Evolutionary conservation across 2,797 vertebrate species (phyloP).

Genomic region (Alectoris magna): DNA sequence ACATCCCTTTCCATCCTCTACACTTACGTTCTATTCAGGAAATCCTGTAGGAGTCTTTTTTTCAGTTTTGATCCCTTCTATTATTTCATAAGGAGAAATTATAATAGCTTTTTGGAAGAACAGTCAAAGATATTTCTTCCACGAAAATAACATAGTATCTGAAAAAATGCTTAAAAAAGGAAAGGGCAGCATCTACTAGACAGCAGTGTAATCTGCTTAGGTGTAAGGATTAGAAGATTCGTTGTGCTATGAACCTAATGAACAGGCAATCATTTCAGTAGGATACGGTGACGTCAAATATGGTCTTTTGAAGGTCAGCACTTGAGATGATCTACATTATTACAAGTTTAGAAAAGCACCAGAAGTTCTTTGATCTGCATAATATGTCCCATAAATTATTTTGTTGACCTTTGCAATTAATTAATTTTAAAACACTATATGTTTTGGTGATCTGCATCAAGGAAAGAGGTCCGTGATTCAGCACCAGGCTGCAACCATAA

Average conservation of each 20-base stretch:
- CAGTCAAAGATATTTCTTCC: constrained; percentile 48
- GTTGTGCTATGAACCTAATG: constrained; percentile 36
- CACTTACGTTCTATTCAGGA: not conserved
- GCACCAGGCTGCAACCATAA: not conserved
- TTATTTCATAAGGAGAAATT: not conserved
- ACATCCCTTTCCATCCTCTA: not conserved
- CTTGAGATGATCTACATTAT: constrained; percentile 61
- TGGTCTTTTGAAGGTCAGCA: constrained; percentile 77
- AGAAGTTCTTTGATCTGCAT: constrained; percentile 62
- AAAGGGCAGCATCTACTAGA: constrained; percentile 66
- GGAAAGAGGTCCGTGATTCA: not conserved
- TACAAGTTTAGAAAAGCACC: constrained; percentile 59
- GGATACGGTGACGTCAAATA: constrained; percentile 57
- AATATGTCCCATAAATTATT: constrained; percentile 55
- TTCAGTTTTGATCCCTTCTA: not conserved
- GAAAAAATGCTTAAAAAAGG: constrained; percentile 61
- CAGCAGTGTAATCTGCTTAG: constrained; percentile 46
- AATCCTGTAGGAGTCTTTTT: not conserved
- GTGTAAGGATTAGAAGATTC: constrained; percentile 58
- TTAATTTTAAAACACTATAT: constrained; percentile 49
- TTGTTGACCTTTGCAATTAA: constrained; percentile 68
- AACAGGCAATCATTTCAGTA: constrained; percentile 53
- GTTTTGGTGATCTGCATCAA: not conserved
- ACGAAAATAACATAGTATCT: constrained; percentile 35
- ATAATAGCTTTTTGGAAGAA: constrained; percentile 42